phyloP scores from a whole-genome alignment of 2,888 invertebrate species.

The Caradrina clavipalpis region DNA sequence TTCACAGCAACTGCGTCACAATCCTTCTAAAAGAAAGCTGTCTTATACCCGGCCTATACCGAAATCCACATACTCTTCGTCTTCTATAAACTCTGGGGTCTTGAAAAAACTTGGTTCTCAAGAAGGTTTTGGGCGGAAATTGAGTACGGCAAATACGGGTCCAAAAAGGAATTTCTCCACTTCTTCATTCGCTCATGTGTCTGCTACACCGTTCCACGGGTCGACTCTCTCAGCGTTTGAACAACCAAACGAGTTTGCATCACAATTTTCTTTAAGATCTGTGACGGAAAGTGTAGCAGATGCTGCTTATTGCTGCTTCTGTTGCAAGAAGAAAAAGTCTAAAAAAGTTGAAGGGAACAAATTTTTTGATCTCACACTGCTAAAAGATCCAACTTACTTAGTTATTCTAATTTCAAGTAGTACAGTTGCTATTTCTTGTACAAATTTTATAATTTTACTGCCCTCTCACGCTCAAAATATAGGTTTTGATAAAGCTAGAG shows the following conservation, averaged over 20 bases:
- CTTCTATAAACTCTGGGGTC: conserved; percentile 90
- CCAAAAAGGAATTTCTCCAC: conserved; percentile 94
- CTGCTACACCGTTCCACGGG: conserved; percentile 95
- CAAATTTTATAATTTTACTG: conserved; percentile 96
- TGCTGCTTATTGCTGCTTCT: conserved; percentile 85
- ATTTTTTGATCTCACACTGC: conserved; percentile 93
- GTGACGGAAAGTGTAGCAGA: conserved; percentile 91
- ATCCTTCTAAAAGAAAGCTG: conserved; percentile 81
- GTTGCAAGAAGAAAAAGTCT: conserved; percentile 76
- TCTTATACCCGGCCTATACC: conserved; percentile 80
- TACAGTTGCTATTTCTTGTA: conserved; percentile 96
- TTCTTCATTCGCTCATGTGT: conserved; percentile 95
- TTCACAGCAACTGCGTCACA: conserved; percentile 75
- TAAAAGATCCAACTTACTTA: conserved; percentile 94
- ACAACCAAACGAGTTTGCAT: conserved; percentile 94
- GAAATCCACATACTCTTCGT: conserved; percentile 90
- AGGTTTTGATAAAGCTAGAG: conserved; percentile 93
- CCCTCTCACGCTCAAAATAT: conserved; percentile 94
- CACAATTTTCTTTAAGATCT: conserved; percentile 94
- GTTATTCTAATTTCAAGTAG: conserved; percentile 96
- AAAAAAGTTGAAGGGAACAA: conserved; percentile 88
- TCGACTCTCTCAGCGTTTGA: conserved; percentile 95
- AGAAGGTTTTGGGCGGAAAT: conserved; percentile 79
- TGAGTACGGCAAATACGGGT: conserved; percentile 77
- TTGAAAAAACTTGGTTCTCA: conserved; percentile 83